Evolutionary conservation across 2,888 invertebrate species (phyloP), one percentile per base, ranked within the genome.

Genomic region (Hydriomena furcata): DNA sequence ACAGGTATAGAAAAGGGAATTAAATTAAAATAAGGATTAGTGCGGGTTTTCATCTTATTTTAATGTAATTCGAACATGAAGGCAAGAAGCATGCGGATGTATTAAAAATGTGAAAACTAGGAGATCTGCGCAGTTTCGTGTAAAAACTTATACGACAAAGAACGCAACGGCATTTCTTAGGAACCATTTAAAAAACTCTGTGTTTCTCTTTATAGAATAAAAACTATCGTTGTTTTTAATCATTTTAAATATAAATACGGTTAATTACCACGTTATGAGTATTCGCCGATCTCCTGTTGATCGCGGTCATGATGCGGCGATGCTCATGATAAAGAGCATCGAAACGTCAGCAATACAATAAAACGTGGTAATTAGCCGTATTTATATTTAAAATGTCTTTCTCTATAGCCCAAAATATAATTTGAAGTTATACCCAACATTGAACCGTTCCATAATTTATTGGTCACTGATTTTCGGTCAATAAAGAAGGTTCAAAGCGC

Each of bases 1-100:
- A 96, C 95, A 95, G 96, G 95, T 95, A 94, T 84, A 84, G 85
- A 82, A 74, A 76, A 69, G 66, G 76, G 86, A 84, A 84, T 87
- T 85, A 86, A 87, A 84, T 88, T 85, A 86, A 90, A 88, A 86
- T 85, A 89, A 87, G 85, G 77, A 75, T 62, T 48, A 67, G 58
- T 37, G 32, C 36, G 58, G 71, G 66, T 66, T 66, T 63, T 10
- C 65, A 73, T 81, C 87, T 89, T 89, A 88, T 88, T 89, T 89
- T 88, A 84, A 88, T 85, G 75, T 87, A 85, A 86, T 87, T 87
- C 84, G 82, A 78, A 80, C 80, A 79, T 79, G 73, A 76, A 82
- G 93, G 93, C 93, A 93, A 92, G 93, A 93, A 93, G 93, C 93
- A 93, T 93, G 93, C 93, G 93, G 91, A 76, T 71, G 43, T 38